These are phyloP conservation scores for Piaya cayana DNA, from an alignment of 2,113 vertebrate species.

Conservation along the genomic window DNA sequence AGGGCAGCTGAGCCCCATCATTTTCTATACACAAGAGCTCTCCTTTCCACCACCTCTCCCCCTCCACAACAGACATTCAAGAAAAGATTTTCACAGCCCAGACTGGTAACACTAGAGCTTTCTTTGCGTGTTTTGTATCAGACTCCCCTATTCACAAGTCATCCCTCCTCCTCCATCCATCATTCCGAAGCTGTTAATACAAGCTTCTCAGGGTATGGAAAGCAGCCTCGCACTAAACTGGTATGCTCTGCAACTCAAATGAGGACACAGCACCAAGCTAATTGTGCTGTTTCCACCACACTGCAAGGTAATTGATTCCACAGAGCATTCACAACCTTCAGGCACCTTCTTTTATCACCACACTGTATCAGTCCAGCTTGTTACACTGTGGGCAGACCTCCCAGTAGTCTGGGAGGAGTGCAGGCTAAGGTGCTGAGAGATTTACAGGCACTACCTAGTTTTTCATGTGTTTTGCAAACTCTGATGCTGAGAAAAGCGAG, in stretches of 20 bases:
- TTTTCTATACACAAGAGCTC: not conserved
- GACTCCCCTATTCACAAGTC: not conserved
- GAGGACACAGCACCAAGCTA: not conserved
- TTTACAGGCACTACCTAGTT: not conserved
- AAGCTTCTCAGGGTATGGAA: not conserved
- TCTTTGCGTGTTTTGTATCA: not conserved
- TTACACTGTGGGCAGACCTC: not conserved
- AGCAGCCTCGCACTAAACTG: not conserved
- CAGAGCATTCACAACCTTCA: not conserved
- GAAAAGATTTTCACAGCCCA: not conserved
- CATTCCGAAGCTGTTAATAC: not conserved
- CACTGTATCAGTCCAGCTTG: not conserved
- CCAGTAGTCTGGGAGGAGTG: not conserved
- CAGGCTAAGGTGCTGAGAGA: not conserved
- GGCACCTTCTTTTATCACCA: not conserved
- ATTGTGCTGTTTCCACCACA: not conserved
- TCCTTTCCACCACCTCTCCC: not conserved
- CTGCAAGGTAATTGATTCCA: not conserved
- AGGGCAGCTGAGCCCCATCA: not conserved
- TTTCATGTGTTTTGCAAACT: not conserved
- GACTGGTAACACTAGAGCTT: not conserved
- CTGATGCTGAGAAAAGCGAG: not conserved
- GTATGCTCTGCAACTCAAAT: not conserved
- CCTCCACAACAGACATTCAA: not conserved
- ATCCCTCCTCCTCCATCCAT: not conserved